Base-by-base conservation (phyloP, 2,888 invertebrate species). In the Chrysolina haemoptera region DNA sequence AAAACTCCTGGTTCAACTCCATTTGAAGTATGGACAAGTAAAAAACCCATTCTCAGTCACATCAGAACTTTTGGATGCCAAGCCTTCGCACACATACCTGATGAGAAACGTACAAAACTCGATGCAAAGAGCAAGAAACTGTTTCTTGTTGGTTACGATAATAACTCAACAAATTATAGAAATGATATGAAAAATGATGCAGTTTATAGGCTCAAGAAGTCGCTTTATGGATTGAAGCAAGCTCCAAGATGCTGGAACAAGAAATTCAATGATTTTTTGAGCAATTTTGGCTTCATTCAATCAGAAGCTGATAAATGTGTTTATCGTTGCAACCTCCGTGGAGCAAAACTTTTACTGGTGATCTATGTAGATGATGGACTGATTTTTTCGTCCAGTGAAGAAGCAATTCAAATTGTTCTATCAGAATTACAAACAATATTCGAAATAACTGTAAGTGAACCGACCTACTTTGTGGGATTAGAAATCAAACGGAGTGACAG, bases 191-290 rank as follows among this genome's bases (percentile, higher is more conserved):
- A 27, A 27, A 6, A 20, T 9, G 20, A 43, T 14, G 10, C 14
- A 14, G 59, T 59, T 14, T 59, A 20, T 27, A 18, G 22, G 14
- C 59, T 59, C 3, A 27, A 20, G 8, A 59, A 59, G 27, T 20
- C 20, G 6, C 53, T 87, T 18, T 86, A 87, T 78, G 86, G 86
- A 9, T 76, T 87, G 1, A 85, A 85, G 68, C 85, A 86, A 74
- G 80, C 48, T 1, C 48, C 53, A 35, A n/a, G 68, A 11, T 53
- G 53, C 20, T 86, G 86, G 85, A 83, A 86, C 72, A 66, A 78
- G 22, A 74, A 75, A 16, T 82, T 86, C 68, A 68, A 78, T 63
- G 82, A 80, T 18, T 82, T 81, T 64, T 64, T 85, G 12, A 70
- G 75, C 2, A 81, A 76, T 35, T 79, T 79, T 55, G 76, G 81